A percentile compares a stretch with the other conserved stretches of the same genome.
phyloP scores from a whole-genome alignment of 2,113 vertebrate genomes.

The Thamnaconus septentrionalis region DNA sequence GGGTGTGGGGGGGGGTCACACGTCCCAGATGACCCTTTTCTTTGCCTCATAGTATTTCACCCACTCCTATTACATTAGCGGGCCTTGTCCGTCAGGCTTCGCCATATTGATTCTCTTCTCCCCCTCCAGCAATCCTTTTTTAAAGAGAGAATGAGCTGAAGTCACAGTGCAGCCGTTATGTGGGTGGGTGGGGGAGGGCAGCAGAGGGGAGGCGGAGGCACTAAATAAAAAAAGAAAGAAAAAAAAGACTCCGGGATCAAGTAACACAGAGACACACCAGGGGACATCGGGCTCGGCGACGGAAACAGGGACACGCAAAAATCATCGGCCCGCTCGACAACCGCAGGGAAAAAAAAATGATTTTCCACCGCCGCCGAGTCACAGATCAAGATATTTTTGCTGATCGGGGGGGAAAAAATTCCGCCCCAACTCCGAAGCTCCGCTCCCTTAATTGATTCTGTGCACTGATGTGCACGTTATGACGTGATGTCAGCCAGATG shows the following conservation, averaged over 20 bases:
- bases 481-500: constrained; percentile 48
- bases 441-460: constrained; percentile 23
- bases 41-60: constrained; percentile 54
- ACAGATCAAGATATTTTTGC: too few species aligned
- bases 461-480: constrained; percentile 21
- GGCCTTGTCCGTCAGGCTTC: constrained; percentile 53
- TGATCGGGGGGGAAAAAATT: too few species aligned
- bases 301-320: constrained; percentile 3
- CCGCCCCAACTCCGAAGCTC: too few species aligned
- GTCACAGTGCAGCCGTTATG: constrained; percentile 33
- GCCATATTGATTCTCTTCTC: constrained; percentile 46
- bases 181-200: constrained; percentile 1
- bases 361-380: not conserved
- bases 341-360: not conserved
- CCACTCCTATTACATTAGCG: constrained; percentile 64
- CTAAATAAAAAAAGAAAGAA: not conserved
- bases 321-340: not conserved
- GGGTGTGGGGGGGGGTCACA: constrained; percentile 49
- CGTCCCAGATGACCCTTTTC: constrained; percentile 23
- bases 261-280: constrained; percentile 5
- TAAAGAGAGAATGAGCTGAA: constrained; percentile 58
- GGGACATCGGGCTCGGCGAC: not conserved
- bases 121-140: constrained; percentile 57
- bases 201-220: not conserved
- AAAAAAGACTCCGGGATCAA: constrained; percentile 7